These are phyloP conservation scores for Pseudococcus longispinus DNA, from an alignment of 2,888 invertebrate species.

Conservation along the genomic window DNA sequence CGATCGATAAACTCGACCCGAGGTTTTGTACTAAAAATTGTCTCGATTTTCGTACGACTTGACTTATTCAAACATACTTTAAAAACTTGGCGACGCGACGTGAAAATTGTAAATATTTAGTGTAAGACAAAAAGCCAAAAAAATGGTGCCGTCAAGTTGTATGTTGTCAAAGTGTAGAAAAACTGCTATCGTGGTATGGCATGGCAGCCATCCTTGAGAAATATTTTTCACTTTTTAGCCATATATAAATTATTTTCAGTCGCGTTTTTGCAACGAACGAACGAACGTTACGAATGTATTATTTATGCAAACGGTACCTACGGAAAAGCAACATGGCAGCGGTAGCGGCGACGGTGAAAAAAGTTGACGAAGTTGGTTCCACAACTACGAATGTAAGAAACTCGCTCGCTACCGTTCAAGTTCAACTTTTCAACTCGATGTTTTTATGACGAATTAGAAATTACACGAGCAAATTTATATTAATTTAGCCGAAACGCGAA, in stretches of 20 bases:
- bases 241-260: slow-evolving; percentile 14
- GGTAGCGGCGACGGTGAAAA: neutral
- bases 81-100: neutral
- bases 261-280: neutral
- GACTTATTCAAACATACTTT: neutral
- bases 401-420: neutral
- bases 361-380: slow-evolving; percentile 8
- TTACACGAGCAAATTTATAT: slow-evolving; percentile 9
- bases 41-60: neutral
- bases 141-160: neutral
- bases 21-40: neutral
- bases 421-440: slow-evolving; percentile 38
- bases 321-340: neutral
- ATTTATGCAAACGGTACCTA: slow-evolving; percentile 13
- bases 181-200: neutral
- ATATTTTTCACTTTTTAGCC: slow-evolving; percentile 20
- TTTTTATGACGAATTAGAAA: slow-evolving; percentile 29
- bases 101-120: neutral
- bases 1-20: neutral
- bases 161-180: neutral
- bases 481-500: neutral
- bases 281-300: neutral
- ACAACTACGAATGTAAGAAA: neutral
- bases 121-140: neutral
- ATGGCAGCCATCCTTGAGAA: neutral